Evolutionary conservation across 2,113 vertebrate species (phyloP), one percentile per base, ranked within the genome.

Genomic region (Tragelaphus imberbis): DNA sequence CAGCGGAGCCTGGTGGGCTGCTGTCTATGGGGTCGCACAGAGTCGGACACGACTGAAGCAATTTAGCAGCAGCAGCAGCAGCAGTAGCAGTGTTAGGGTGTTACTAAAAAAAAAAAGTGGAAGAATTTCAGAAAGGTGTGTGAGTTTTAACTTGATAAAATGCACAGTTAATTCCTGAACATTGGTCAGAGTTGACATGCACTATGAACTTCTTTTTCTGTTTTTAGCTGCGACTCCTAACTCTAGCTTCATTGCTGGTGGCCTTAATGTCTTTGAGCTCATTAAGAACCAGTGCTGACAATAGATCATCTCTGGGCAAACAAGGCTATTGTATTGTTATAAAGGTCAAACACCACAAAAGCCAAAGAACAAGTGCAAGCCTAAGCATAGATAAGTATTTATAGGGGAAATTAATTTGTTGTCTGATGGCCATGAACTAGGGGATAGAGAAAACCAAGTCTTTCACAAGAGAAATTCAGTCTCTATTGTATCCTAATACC

Each of bases 291-390:
- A 87, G n/a, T 10, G n/a, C 55, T 92, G 68, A 96, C 28, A 87
- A 23, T 28, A 89, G 49, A 27, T 28, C 59, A 61, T 25, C n/a
- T 11, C 33, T 84, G 33, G 47, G 36, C 14, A 94, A 96, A 96
- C 30, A 80, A 88, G 30, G 16, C 6, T 80, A 53, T 71, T 53
- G 51, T 82, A 47, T 84, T 61, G 51, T 82, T 86, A 27, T 58
- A 82, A 97, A 96, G 27, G n/a, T 92, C 88, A 97, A 96, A 87
- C 55, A 84, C 81, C 92, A 80, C 33, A 71, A 87, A 92, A 97
- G 79, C 30, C 82, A 71, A 81, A 96, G 80, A 53, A 75, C 27
- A 47, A 84, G 27, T 27, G 36, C n/a, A 80, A 90, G 58, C 49
- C 36, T 51, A 77, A 84, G 44, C 79, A 89, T 14, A 91, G n/a